Percentiles rank a stretch among this genome's conserved stretches.
Conservation (phyloP, 1,140 invertebrate species). For the Medauroidea extradentata region DNA sequence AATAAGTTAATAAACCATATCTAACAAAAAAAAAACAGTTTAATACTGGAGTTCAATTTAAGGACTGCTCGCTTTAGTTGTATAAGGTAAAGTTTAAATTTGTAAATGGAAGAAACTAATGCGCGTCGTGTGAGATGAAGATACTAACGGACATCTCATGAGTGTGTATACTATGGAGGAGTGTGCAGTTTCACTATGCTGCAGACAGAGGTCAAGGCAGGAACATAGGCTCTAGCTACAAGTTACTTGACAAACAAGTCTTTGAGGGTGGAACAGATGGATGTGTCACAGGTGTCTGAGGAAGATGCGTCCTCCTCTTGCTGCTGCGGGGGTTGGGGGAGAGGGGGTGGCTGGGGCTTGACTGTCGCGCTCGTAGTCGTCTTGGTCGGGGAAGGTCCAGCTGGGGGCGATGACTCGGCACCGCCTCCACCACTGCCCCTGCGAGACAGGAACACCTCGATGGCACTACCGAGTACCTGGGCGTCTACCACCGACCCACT, state of each 20-base stretch:
- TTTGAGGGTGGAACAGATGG: slow-evolving; percentile 72
- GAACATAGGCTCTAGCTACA: no score
- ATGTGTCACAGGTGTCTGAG: slow-evolving; percentile 56
- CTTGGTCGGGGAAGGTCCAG: slow-evolving; percentile 35
- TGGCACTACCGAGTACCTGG: slow-evolving; percentile 70
- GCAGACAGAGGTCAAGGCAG: no score
- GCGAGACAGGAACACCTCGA: slow-evolving; percentile 66
- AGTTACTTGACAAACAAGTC: slow-evolving; percentile 74
- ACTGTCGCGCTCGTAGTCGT: slow-evolving; percentile 20
- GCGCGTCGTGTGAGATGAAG: no score
- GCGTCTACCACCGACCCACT: slow-evolving; percentile 72
- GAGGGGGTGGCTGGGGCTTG: not conserved
- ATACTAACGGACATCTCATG: no score
- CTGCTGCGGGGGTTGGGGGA: not conserved
- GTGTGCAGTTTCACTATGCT: no score
- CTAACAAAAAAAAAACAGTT: no score
- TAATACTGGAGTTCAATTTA: no score
- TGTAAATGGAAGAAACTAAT: no score
- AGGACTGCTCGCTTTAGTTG: no score
- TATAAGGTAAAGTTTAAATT: no score
- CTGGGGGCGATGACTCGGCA: slow-evolving; percentile 38
- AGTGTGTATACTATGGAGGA: no score
- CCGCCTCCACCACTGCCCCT: slow-evolving; percentile 46
- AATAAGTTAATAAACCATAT: no score
- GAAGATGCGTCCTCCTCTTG: slow-evolving; percentile 2